phyloP scores from a whole-genome alignment of 2,888 invertebrate genomes.

The Tiliacea citrago region DNA sequence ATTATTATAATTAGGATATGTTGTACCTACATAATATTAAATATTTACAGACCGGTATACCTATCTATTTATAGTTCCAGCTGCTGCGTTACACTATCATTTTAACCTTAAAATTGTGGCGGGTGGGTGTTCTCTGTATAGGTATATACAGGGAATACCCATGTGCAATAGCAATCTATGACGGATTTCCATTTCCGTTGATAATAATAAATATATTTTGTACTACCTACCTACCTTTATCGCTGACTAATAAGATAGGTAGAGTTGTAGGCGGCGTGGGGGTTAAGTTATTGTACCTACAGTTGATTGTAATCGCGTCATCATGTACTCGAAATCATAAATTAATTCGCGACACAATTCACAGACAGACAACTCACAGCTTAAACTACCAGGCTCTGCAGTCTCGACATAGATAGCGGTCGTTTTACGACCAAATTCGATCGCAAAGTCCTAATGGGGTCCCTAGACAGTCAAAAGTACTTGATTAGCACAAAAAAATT shows the following conservation, averaged over 20 bases:
- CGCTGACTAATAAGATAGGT: not conserved
- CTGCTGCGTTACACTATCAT: constrained; percentile 20
- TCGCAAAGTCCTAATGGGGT: too few species aligned
- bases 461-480: too few species aligned
- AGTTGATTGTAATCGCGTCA: constrained; percentile 23
- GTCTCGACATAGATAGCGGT: too few species aligned
- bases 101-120: not conserved
- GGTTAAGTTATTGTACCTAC: not conserved
- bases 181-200: constrained; percentile 41
- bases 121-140: not conserved
- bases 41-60: not conserved
- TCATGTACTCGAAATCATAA: not conserved
- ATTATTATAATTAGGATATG: too few species aligned
- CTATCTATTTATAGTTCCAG: not conserved
- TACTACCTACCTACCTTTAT: constrained; percentile 11
- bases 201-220: constrained; percentile 10
- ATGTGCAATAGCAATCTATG: constrained; percentile 15
- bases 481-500: too few species aligned
- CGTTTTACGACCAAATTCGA: too few species aligned
- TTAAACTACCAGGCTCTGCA: too few species aligned
- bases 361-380: too few species aligned
- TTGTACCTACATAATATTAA: too few species aligned
- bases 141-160: constrained; percentile 19
- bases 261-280: not conserved
- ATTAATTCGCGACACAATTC: too few species aligned